Evolutionary conservation across 2,113 vertebrate genomes (phyloP), one percentile per base, ranked within the genome.

Genomic region (Daphoenositta chrysoptera): DNA sequence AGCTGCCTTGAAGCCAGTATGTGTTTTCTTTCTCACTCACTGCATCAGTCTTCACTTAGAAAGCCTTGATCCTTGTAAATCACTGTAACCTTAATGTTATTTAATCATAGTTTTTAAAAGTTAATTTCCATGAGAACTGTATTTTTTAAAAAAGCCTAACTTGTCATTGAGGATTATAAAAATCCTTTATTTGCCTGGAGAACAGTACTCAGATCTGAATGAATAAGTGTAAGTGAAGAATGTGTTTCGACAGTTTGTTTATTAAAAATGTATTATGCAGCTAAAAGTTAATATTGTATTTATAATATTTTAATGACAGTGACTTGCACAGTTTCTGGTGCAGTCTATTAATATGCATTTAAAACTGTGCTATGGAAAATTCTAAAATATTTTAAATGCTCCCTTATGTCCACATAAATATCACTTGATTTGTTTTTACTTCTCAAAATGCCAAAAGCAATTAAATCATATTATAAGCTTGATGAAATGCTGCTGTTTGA

Each of bases 151-250:
- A 96, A 66, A 69, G 4, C 37, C 57, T 80, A 58, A 89, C 76
- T 96, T 97, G 96, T 97, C 94, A 96, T 30, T 94, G 85, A 93
- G 94, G 93, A 96, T 97, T 97, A 96, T 96, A 96, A 93, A 95
- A 96, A 96, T 96, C 94, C 93, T 93, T 97, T 94, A 88, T 96
- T 95, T 94, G 96, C 94, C 95, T 91, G 90, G 64, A 95, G 94
- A 94, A 79, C 83, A 94, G 87, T 89, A 81, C 87, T 96, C 75
- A 72, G 81, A 95, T 94, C 95, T 94, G 89, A 96, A 96, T 89
- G 57, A 95, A 50, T 95, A 89, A 89, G 33, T 92, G 86, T 86
- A 89, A 85, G 92, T 96, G 89, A 93, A 92, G 91, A 97, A 97
- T 95, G 92, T 93, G 90, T 97, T 97, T 97, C 87, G 76, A 96